These are phyloP conservation scores for Sphenodon punctatus DNA, from an alignment of 2,797 vertebrate species.

Conservation along the genomic window DNA sequence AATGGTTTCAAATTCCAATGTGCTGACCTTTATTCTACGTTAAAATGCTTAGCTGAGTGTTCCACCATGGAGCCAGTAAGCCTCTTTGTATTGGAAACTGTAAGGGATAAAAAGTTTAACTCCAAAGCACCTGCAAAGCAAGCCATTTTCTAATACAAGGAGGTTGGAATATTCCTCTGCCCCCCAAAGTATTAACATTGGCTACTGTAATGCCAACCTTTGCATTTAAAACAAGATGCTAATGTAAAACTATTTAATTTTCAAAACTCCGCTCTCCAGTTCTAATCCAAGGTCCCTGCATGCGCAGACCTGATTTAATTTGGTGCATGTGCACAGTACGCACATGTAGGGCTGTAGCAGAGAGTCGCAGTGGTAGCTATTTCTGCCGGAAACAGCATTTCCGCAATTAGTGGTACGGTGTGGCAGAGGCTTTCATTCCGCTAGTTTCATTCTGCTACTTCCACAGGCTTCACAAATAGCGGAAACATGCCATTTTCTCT, in stretches of 20 bases:
- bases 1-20: constrained; percentile 77
- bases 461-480: no score
- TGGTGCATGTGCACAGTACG: no score
- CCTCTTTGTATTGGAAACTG: constrained; percentile 70
- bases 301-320: no score
- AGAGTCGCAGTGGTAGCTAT: no score
- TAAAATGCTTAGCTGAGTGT: constrained; percentile 80
- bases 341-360: no score
- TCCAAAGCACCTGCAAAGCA: constrained; percentile 40
- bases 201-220: neutral
- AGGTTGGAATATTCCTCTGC: neutral
- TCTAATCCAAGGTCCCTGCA: no score
- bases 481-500: no score
- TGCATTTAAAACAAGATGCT: neutral
- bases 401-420: no score
- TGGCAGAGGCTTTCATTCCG: no score
- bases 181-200: neutral
- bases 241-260: neutral
- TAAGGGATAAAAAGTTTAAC: constrained; percentile 73
- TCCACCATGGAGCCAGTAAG: constrained; percentile 72
- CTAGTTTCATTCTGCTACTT: no score
- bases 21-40: constrained; percentile 81
- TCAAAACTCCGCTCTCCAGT: neutral
- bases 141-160: constrained; percentile 31
- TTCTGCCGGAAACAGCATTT: no score